A percentile compares a stretch with the other conserved stretches of the same genome.
Evolutionary conservation across 2,888 invertebrate species (phyloP).

Genomic region (Limenitis camilla): DNA sequence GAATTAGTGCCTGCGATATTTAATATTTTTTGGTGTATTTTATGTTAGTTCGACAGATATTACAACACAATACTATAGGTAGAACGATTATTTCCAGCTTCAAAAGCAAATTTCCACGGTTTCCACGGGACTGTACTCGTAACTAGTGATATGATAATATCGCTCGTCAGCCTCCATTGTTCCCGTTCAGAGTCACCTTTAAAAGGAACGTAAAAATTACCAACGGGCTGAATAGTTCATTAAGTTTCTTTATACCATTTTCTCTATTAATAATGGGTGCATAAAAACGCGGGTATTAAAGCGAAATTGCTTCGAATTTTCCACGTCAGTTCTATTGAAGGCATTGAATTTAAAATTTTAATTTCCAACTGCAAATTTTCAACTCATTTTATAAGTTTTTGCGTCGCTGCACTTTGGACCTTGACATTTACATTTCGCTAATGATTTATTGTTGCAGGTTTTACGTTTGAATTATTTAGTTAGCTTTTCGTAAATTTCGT

Average conservation of each 20-base stretch:
- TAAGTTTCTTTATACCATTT: slow-evolving; percentile 24
- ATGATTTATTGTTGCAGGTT: background rate
- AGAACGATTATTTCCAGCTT: too few relatives aligned
- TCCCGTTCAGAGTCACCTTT: slow-evolving; percentile 17
- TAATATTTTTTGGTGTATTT: too few relatives aligned
- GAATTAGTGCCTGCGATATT: too few relatives aligned
- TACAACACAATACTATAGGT: too few relatives aligned
- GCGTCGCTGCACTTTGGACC: background rate
- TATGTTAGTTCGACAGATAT: too few relatives aligned
- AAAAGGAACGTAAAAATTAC: slow-evolving; percentile 21
- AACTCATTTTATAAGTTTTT: slow-evolving; percentile 2
- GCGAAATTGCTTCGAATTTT: slow-evolving; percentile 15
- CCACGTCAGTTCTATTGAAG: slow-evolving; percentile 16
- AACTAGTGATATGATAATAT: slow-evolving; percentile 27
- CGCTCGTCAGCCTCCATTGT: slow-evolving; percentile 51
- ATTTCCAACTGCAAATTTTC: slow-evolving; percentile 3
- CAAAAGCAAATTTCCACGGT: slow-evolving; percentile 13
- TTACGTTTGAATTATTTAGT: too few relatives aligned
- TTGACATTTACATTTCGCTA: slow-evolving; percentile 3
- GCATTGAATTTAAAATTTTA: slow-evolving; percentile 13
- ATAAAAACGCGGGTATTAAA: slow-evolving; percentile 16
- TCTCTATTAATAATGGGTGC: slow-evolving; percentile 14
- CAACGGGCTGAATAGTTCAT: slow-evolving; percentile 30
- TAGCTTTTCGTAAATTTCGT: too few relatives aligned
- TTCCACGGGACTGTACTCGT: slow-evolving; percentile 14